phyloP scores from a whole-genome alignment of 2,113 vertebrate species.

The Eulemur rufifrons region DNA sequence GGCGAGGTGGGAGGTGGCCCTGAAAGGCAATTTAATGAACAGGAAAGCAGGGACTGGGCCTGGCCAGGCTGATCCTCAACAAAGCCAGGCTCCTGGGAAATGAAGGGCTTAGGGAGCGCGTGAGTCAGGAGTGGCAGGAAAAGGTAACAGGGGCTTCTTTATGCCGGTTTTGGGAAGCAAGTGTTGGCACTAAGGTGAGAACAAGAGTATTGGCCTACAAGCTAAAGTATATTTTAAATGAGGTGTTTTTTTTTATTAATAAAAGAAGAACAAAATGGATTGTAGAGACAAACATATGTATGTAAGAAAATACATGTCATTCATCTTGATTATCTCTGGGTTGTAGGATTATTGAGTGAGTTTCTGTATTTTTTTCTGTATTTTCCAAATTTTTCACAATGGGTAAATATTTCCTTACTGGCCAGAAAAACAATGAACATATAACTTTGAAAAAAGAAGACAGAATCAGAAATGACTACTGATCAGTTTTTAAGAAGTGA shows the following conservation, averaged over 20 bases:
- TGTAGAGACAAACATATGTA: no score
- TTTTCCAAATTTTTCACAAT: neutral
- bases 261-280: neutral
- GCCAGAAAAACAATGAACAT: neutral
- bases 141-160: neutral
- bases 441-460: neutral
- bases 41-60: neutral
- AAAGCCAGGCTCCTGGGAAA: neutral
- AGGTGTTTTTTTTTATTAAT: neutral
- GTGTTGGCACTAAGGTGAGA: neutral
- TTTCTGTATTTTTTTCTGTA: neutral
- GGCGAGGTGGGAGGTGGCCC: neutral
- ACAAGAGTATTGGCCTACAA: neutral
- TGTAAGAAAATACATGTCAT: neutral
- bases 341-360: neutral
- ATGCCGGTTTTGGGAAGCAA: neutral
- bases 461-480: neutral
- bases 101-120: fast-evolving
- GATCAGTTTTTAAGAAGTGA: neutral
- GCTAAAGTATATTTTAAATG: neutral
- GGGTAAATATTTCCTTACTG: neutral
- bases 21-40: neutral
- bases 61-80: neutral
- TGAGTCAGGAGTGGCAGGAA: neutral
- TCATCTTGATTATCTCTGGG: neutral